These are phyloP conservation scores for Apotomis betuletana DNA, from an alignment of 2,888 invertebrate genomes.

Conservation along the genomic window DNA sequence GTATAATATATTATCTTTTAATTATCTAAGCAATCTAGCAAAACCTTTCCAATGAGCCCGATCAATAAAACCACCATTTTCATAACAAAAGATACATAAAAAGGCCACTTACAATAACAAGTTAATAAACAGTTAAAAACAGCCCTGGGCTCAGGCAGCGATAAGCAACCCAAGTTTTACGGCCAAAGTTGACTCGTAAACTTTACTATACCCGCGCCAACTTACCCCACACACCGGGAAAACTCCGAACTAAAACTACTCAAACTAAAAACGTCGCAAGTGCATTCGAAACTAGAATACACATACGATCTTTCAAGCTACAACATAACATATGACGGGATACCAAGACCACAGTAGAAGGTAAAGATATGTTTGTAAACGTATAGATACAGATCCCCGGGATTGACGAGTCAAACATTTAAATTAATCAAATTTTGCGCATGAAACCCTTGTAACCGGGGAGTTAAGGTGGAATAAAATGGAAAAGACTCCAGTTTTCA, in stretches of 20 bases:
- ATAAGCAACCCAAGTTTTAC: slow-evolving; percentile 31
- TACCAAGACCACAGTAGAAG: neutral
- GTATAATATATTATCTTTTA: no score
- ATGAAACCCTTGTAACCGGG: slow-evolving; percentile 21
- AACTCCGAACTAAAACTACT: slow-evolving; percentile 7
- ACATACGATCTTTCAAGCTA: neutral
- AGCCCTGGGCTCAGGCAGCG: slow-evolving; percentile 15
- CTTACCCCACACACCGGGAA: neutral
- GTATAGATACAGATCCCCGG: slow-evolving; percentile 20
- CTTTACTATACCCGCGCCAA: slow-evolving; percentile 8
- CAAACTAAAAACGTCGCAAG: neutral
- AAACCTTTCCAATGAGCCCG: neutral
- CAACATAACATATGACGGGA: neutral
- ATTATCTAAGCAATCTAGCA: neutral
- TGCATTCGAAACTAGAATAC: neutral
- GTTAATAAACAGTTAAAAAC: slow-evolving; percentile 38
- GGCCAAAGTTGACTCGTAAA: slow-evolving; percentile 30
- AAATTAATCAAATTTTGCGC: slow-evolving; percentile 27
- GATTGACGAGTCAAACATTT: slow-evolving; percentile 32
- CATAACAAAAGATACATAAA: slow-evolving; percentile 29
- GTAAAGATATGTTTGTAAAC: slow-evolving; percentile 1
- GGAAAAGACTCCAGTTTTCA: neutral
- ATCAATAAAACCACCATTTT: slow-evolving; percentile 25
- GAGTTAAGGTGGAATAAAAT: slow-evolving; percentile 13
- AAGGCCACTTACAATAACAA: slow-evolving; percentile 34